Conservation (phyloP, 1,140 invertebrate genomes). For the Anoplolepis gracilipes region DNA sequence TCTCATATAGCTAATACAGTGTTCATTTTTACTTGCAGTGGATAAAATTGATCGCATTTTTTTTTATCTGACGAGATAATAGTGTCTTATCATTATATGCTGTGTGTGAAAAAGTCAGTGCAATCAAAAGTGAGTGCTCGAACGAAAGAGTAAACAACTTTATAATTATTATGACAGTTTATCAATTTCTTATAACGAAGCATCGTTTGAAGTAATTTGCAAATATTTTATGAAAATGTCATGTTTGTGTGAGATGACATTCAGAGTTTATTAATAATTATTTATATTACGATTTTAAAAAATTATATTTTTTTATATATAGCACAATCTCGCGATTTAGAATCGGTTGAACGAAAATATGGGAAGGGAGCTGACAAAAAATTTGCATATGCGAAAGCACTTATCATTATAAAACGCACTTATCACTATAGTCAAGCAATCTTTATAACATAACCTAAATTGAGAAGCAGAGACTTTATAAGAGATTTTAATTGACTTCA, state of each 20-base stretch:
- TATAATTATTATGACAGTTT: too few species aligned
- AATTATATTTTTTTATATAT: neutral
- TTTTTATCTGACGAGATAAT: too few species aligned
- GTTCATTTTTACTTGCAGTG: neutral
- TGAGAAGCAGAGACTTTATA: neutral
- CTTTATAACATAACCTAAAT: slow-evolving; percentile 31
- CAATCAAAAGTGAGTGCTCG: too few species aligned
- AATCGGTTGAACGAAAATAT: neutral
- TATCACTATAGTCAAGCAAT: neutral
- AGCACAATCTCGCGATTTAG: neutral
- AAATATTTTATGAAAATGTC: neutral
- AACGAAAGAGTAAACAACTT: too few species aligned
- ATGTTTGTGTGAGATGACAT: neutral
- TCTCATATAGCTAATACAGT: neutral
- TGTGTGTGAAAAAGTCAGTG: too few species aligned
- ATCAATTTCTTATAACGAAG: too few species aligned
- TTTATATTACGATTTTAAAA: neutral
- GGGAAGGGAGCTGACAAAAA: neutral
- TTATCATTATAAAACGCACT: too few species aligned
- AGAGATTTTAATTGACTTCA: neutral
- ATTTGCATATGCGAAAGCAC: neutral
- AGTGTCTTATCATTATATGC: too few species aligned
- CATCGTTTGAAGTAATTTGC: too few species aligned
- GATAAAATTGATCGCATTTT: neutral
- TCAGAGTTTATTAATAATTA: neutral